A percentile compares a stretch with the other conserved stretches of the same genome.
Conservation (phyloP, 2,113 vertebrate species). For the Mobula hypostoma region DNA sequence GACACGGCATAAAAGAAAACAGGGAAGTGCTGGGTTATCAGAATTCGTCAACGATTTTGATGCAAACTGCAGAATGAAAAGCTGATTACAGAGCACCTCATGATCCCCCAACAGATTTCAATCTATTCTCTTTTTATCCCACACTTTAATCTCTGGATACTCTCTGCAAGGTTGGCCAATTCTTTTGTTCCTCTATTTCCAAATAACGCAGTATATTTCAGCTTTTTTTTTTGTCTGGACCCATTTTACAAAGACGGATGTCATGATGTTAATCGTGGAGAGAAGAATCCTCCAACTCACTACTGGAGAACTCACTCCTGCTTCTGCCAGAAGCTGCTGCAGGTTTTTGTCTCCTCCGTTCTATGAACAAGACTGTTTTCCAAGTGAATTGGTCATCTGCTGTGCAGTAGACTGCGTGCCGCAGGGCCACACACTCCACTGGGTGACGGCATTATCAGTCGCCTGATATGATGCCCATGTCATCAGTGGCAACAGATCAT, state of each 20-base stretch:
- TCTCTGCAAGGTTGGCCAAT: not conserved
- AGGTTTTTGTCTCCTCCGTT: no score
- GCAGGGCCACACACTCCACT: no score
- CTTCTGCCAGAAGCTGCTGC: no score
- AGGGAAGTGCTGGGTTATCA: conserved; percentile 26
- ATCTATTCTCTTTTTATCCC: conserved; percentile 17
- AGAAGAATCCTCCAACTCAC: no score
- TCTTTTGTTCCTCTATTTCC: no score
- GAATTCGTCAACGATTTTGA: not conserved
- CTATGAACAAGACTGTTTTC: no score
- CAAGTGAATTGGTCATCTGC: no score
- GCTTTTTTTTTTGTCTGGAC: not conserved
- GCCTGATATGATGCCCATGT: no score
- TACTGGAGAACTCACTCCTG: no score
- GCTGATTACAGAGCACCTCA: conserved; percentile 13
- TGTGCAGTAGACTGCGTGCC: no score
- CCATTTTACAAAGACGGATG: not conserved
- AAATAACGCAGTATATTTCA: not conserved
- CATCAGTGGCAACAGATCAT: not conserved
- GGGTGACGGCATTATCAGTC: no score
- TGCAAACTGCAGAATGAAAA: conserved; percentile 4
- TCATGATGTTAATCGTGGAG: not conserved
- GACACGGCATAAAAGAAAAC: not conserved
- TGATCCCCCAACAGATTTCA: not conserved
- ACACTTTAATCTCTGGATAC: not conserved